phyloP scores from a whole-genome alignment of 2,113 vertebrate genomes.

The Mystacornis crossleyi region DNA sequence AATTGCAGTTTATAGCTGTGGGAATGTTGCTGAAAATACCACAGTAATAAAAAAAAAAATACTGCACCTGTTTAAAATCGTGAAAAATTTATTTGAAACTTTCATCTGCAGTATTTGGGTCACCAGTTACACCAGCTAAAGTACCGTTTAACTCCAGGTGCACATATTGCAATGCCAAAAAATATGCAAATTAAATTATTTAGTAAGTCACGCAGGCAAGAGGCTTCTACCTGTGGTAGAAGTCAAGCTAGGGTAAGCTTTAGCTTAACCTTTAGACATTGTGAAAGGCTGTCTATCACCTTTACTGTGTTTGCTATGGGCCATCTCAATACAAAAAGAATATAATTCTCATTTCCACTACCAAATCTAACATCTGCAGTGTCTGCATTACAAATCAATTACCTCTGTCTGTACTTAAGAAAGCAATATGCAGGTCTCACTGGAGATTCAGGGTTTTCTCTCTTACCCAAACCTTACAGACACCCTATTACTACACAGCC shows the following conservation, averaged over 20 bases:
- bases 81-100: not conserved
- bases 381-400: not conserved
- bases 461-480: not conserved
- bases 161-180: not conserved
- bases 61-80: not conserved
- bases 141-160: not conserved
- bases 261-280: not conserved
- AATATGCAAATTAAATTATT: not conserved
- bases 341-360: not conserved
- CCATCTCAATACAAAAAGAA: not conserved
- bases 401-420: not conserved
- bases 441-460: not conserved
- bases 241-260: not conserved
- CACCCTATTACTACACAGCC: not conserved
- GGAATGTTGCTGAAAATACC: not conserved
- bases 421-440: not conserved
- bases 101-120: not conserved
- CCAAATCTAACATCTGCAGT: not conserved
- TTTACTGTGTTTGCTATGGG: not conserved
- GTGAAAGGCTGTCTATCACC: not conserved
- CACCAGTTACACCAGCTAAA: not conserved
- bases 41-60: not conserved
- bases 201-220: not conserved
- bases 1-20: not conserved
- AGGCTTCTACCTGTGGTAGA: not conserved